Conservation (phyloP, 1,140 invertebrate species). For the Brachystomella parvula region DNA sequence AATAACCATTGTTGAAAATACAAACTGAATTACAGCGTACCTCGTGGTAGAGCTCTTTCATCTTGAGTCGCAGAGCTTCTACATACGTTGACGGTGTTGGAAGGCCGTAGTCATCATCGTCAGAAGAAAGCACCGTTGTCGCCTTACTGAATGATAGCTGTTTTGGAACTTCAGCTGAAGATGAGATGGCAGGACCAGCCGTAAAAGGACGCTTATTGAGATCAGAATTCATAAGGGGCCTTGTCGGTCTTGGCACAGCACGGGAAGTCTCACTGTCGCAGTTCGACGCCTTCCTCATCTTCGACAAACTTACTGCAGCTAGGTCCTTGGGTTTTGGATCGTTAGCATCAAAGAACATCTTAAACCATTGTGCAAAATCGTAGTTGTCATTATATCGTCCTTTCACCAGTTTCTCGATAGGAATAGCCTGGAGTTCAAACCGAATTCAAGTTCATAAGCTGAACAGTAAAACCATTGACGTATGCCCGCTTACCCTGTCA, state of each 20-base stretch:
- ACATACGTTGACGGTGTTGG: background rate
- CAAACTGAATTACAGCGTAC: too few relatives aligned
- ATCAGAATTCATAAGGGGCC: background rate
- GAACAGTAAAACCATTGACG: background rate
- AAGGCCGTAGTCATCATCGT: background rate
- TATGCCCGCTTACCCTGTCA: background rate
- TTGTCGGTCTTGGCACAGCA: background rate
- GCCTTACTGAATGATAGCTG: too few relatives aligned
- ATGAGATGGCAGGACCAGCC: background rate
- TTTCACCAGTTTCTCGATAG: background rate
- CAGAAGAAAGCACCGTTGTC: too few relatives aligned
- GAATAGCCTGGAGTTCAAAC: background rate
- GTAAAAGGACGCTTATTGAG: background rate
- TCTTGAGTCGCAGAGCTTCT: background rate
- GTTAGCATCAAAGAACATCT: conserved; percentile 5
- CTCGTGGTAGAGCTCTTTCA: background rate
- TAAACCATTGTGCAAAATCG: conserved; percentile 7
- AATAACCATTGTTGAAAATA: too few relatives aligned
- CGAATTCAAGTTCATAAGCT: background rate
- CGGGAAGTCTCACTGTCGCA: background rate
- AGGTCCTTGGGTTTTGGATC: background rate
- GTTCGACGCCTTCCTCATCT: background rate
- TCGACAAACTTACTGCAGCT: background rate
- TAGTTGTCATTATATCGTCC: conserved; percentile 5
- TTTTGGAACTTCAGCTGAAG: too few relatives aligned